Percentiles rank a stretch among this genome's conserved stretches.
Evolutionary conservation across 2,888 invertebrate species (phyloP).

Genomic region (Caenorhabditis sulstoni): DNA sequence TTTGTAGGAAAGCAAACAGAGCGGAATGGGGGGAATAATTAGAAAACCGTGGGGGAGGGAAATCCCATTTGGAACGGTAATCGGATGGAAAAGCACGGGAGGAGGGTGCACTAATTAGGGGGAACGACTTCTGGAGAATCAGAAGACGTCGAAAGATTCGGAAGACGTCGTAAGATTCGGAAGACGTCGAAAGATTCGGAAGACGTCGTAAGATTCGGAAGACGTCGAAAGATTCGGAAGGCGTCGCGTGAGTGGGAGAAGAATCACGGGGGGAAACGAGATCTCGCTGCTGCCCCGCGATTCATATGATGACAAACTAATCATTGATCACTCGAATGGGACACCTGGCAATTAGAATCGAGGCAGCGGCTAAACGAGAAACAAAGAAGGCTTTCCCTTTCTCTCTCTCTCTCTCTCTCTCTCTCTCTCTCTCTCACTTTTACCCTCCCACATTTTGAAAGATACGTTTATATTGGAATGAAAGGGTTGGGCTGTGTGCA

Average conservation of each 20-base stretch:
- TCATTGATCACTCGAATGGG: constrained; percentile 4
- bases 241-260: not conserved
- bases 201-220: no score
- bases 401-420: constrained; percentile 5
- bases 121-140: no score
- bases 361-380: no score
- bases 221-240: constrained; percentile 1
- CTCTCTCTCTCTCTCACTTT: not conserved
- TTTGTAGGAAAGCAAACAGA: constrained; percentile 51
- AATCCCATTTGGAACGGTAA: no score
- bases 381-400: not conserved
- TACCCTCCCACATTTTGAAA: not conserved
- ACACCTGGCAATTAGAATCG: not conserved
- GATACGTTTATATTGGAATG: constrained; percentile 1
- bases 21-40: not conserved
- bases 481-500: no score
- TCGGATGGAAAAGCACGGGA: no score
- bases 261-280: not conserved
- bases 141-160: no score
- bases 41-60: no score
- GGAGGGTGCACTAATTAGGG: no score
- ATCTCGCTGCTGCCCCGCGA: not conserved
- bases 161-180: no score
- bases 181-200: constrained; percentile 1
- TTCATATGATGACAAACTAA: not conserved